phyloP scores from a whole-genome alignment of 2,797 vertebrate species.

The Triplophysa bombifrons region DNA sequence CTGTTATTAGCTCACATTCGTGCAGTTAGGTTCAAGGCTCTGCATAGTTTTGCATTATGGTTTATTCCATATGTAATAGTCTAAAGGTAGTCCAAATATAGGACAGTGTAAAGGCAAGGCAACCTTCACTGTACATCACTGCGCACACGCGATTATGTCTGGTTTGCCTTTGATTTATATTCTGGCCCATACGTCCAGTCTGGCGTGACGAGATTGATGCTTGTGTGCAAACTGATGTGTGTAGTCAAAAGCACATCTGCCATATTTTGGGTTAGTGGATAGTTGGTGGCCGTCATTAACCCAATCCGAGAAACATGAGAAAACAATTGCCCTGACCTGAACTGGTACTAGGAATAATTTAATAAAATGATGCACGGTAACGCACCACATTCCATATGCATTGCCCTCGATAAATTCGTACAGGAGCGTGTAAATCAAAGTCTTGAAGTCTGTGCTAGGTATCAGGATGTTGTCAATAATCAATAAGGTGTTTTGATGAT shows the following conservation, averaged over 20 bases:
- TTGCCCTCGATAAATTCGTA: background rate
- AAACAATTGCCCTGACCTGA: background rate
- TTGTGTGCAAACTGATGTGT: constrained; percentile 55
- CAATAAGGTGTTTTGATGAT: constrained; percentile 39
- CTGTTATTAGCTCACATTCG: background rate
- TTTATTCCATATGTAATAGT: background rate
- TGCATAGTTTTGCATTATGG: background rate
- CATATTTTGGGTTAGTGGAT: background rate
- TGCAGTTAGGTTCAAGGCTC: background rate
- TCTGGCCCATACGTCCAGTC: too few species aligned
- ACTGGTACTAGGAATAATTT: background rate
- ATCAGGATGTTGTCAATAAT: constrained; percentile 26
- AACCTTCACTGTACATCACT: background rate
- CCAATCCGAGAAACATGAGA: background rate
- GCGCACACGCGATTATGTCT: background rate
- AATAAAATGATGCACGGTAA: background rate
- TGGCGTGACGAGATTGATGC: constrained; percentile 78
- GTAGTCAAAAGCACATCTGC: background rate
- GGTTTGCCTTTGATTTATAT: constrained; percentile 68
- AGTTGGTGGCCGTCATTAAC: background rate
- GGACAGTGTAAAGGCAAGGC: background rate
- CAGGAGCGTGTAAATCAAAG: background rate
- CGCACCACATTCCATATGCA: background rate
- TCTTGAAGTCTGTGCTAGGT: background rate
- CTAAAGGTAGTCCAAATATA: constrained; percentile 3